phyloP scores from a whole-genome alignment of 2,113 vertebrate species.

The Entomyzon cyanotis region DNA sequence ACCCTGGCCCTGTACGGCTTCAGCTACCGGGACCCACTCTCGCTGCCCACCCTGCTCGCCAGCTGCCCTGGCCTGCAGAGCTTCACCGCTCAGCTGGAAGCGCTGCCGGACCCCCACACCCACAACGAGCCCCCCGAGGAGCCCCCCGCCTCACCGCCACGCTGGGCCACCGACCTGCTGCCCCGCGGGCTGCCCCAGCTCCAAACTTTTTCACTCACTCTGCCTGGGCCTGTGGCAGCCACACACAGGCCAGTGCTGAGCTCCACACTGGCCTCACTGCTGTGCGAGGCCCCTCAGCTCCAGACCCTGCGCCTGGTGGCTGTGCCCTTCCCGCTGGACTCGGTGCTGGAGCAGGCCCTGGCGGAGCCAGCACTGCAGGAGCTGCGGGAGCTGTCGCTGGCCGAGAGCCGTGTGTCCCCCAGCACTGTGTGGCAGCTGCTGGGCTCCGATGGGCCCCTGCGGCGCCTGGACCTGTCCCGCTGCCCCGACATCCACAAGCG shows the following conservation, averaged over 20 bases:
- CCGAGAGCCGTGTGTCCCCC: not conserved
- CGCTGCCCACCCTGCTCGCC: not conserved
- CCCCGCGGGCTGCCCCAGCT: not conserved
- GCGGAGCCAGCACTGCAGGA: not conserved
- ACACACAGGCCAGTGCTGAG: not conserved
- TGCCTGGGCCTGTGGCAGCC: not conserved
- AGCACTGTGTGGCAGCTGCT: not conserved
- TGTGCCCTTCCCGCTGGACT: constrained; percentile 32
- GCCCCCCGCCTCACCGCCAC: rapidly evolving
- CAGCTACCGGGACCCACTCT: not conserved
- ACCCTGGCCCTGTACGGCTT: constrained; percentile 55
- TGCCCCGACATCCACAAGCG: constrained; percentile 53
- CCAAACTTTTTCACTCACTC: constrained; percentile 1
- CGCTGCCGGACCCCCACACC: rapidly evolving
- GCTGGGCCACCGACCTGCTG: not conserved
- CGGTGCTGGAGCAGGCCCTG: constrained; percentile 33
- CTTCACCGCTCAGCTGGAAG: not conserved
- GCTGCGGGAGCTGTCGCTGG: constrained; percentile 47
- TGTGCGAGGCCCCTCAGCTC: not conserved
- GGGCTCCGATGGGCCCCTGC: not conserved
- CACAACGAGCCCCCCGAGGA: not conserved
- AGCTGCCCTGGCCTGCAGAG: not conserved
- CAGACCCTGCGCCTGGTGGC: not conserved
- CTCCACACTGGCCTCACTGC: constrained; percentile 12
- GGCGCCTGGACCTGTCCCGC: constrained; percentile 25